Conservation (phyloP, 2,888 invertebrate species). For the Eledone cirrhosa region DNA sequence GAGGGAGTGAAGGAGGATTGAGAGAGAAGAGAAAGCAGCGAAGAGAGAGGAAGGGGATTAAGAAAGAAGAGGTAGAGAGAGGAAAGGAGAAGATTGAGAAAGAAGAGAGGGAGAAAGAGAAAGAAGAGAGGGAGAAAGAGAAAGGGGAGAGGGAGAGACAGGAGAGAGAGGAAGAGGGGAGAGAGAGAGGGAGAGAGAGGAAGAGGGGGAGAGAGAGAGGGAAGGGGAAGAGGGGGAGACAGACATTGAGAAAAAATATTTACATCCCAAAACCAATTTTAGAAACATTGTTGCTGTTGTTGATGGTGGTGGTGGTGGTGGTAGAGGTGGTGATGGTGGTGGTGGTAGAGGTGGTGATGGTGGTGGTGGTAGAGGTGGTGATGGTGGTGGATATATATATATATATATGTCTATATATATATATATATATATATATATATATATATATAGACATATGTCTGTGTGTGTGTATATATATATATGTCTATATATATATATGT, state of each 20-base stretch:
- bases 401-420: too few species aligned
- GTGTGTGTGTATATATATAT: too few species aligned
- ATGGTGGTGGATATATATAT: too few species aligned
- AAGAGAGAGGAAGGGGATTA: too few species aligned
- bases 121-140: background rate
- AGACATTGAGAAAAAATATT: background rate
- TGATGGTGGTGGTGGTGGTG: too few species aligned
- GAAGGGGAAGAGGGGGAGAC: background rate
- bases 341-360: too few species aligned
- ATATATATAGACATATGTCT: too few species aligned
- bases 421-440: too few species aligned
- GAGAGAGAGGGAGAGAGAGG: background rate
- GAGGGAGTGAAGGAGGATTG: too few species aligned
- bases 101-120: slow-evolving; percentile 5
- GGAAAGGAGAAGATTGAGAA: background rate
- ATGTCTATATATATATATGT: too few species aligned
- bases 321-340: too few species aligned
- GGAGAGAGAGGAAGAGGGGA: background rate
- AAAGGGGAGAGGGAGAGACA: slow-evolving; percentile 7
- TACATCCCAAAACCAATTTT: background rate
- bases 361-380: too few species aligned
- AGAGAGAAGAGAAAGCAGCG: background rate
- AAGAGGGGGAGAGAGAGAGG: background rate
- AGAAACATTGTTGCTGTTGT: background rate
- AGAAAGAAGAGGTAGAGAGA: background rate